phyloP scores from a whole-genome alignment of 1,140 invertebrate genomes.

The Fopius arisanus region DNA sequence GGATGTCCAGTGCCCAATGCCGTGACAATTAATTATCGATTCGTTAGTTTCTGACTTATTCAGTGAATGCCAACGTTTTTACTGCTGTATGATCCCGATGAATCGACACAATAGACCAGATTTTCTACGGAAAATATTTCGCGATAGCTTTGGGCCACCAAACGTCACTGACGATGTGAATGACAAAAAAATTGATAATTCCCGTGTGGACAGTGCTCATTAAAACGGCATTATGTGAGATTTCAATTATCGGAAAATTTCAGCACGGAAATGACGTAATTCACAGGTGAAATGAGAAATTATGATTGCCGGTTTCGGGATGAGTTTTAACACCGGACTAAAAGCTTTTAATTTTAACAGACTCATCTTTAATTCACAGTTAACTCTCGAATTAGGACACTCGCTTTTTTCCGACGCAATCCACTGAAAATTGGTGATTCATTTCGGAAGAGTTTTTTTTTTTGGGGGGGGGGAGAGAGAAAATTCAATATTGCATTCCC shows the following conservation, averaged over 20 bases:
- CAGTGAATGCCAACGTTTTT: not conserved
- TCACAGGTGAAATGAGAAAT: too few species aligned
- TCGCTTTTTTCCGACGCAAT: too few species aligned
- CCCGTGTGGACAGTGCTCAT: not conserved
- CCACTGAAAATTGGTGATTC: too few species aligned
- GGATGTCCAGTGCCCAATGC: not conserved
- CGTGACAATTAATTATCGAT: slow-evolving; percentile 5
- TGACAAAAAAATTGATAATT: not conserved
- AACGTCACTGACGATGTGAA: not conserved
- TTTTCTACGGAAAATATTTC: not conserved
- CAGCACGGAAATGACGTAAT: not conserved
- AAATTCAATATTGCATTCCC: too few species aligned
- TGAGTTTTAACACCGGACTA: too few species aligned
- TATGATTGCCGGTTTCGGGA: too few species aligned
- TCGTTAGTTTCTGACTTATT: slow-evolving; percentile 2
- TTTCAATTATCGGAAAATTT: not conserved
- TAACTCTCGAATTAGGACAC: too few species aligned
- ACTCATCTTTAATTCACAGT: not conserved
- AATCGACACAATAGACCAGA: not conserved
- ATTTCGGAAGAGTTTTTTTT: too few species aligned
- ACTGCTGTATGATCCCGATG: not conserved
- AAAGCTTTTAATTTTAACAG: too few species aligned
- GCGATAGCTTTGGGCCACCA: not conserved
- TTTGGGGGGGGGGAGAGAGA: too few species aligned
- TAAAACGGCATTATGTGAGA: not conserved